phyloP scores from a whole-genome alignment of 2,888 invertebrate genomes.

The Linnaemya tessellans region DNA sequence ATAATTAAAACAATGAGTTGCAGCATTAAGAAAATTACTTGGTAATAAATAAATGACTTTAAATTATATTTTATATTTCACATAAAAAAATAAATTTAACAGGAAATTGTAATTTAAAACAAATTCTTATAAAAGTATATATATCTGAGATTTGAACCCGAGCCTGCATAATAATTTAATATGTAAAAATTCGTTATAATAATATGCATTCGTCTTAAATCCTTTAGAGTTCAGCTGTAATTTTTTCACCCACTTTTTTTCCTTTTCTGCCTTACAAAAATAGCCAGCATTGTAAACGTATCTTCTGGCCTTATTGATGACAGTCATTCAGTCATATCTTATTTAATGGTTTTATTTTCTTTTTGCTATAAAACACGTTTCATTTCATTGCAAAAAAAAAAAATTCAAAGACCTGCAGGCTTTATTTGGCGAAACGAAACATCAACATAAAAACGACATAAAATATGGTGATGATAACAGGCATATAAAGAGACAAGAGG shows the following conservation, averaged over 20 bases:
- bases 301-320: slow-evolving; percentile 69
- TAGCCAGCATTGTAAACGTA: not conserved
- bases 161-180: too few relatives aligned
- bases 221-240: slow-evolving; percentile 4
- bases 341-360: slow-evolving; percentile 26
- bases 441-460: slow-evolving; percentile 61
- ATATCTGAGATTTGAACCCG: too few relatives aligned
- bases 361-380: slow-evolving; percentile 62
- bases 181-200: too few relatives aligned
- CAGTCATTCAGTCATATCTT: slow-evolving; percentile 56
- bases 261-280: not conserved
- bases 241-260: not conserved
- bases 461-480: slow-evolving; percentile 66
- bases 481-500: slow-evolving; percentile 49
- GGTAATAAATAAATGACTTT: not conserved
- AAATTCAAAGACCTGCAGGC: slow-evolving; percentile 37
- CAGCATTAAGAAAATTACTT: not conserved
- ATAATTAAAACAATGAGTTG: not conserved
- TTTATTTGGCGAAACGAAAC: slow-evolving; percentile 63
- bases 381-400: slow-evolving; percentile 54
- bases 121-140: too few relatives aligned
- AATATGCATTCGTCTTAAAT: not conserved
- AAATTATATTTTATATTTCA: too few relatives aligned
- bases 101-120: too few relatives aligned
- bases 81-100: too few relatives aligned